Conservation (phyloP, 2,797 vertebrate genomes). For the Chloroceryle amazona region DNA sequence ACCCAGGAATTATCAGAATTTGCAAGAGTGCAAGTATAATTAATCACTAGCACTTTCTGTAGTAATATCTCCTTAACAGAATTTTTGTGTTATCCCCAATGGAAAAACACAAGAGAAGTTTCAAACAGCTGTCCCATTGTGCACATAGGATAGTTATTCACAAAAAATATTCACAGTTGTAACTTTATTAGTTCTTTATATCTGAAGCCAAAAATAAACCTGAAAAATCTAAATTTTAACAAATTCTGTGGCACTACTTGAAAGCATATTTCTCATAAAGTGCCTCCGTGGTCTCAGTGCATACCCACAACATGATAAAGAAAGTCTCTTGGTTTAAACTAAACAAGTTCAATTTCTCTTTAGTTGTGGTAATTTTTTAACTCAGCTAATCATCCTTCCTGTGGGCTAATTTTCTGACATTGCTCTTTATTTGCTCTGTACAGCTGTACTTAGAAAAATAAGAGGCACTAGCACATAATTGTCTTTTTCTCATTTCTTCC, state of each 20-base stretch:
- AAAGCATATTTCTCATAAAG: neutral
- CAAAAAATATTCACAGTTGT: neutral
- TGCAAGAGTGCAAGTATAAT: neutral
- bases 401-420: neutral
- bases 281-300: neutral
- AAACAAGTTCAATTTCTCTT: neutral
- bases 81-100: neutral
- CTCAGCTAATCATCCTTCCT: constrained; percentile 3
- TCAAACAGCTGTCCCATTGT: neutral
- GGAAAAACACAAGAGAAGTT: neutral
- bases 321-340: neutral
- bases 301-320: neutral
- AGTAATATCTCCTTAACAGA: neutral
- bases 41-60: neutral
- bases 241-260: neutral
- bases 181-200: neutral
- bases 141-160: neutral
- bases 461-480: neutral
- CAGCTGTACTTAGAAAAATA: neutral
- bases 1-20: neutral
- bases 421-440: constrained; percentile 34
- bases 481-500: constrained; percentile 4
- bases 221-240: neutral
- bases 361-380: neutral
- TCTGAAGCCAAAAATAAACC: neutral